These are phyloP conservation scores for Clepsis dumicolana DNA, from an alignment of 2,888 invertebrate genomes.

Conservation along the genomic window DNA sequence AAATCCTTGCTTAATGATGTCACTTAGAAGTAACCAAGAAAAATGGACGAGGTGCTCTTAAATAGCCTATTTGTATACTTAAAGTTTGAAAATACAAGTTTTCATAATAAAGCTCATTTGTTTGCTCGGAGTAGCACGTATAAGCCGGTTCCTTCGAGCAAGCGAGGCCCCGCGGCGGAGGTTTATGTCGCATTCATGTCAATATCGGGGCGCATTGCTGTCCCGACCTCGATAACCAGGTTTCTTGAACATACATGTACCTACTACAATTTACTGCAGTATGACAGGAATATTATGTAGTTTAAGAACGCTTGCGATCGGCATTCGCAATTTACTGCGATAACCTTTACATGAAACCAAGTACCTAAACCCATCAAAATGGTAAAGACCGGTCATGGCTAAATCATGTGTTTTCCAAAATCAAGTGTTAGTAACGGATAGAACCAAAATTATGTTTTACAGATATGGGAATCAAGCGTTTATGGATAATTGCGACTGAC, in stretches of 20 bases:
- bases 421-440: too few species aligned
- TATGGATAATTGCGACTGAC: too few species aligned
- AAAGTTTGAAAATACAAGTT: not conserved
- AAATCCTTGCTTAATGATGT: too few species aligned
- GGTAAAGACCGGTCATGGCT: too few species aligned
- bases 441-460: too few species aligned
- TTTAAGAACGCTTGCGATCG: not conserved
- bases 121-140: slow-evolving; percentile 8
- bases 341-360: too few species aligned
- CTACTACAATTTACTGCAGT: not conserved
- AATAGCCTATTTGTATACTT: not conserved
- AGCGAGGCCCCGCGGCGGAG: slow-evolving; percentile 23
- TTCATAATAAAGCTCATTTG: not conserved
- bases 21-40: too few species aligned
- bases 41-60: too few species aligned
- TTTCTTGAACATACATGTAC: slow-evolving; percentile 12
- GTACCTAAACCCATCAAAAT: too few species aligned
- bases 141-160: slow-evolving; percentile 17
- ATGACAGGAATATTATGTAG: not conserved
- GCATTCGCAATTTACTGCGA: not conserved
- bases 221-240: slow-evolving; percentile 11
- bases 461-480: too few species aligned
- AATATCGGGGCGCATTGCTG: slow-evolving; percentile 42
- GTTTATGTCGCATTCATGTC: slow-evolving; percentile 40
- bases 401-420: too few species aligned